Evolutionary conservation across 2,888 invertebrate genomes (phyloP).

Genomic region (Drosophila infuscata): DNA sequence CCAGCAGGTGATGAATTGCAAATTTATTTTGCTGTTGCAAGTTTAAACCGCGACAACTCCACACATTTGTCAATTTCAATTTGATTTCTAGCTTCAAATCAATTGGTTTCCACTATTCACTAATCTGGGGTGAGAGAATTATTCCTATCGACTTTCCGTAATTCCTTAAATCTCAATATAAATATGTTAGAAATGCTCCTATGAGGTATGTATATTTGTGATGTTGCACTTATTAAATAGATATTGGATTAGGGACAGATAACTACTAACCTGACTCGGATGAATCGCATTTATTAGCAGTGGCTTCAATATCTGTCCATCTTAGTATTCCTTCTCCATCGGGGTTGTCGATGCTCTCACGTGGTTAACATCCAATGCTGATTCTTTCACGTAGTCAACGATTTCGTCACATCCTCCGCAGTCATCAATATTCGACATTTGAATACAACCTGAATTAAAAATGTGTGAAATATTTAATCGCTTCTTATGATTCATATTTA

Average conservation of each 20-base stretch:
- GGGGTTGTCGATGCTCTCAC: neutral
- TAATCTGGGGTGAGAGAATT: neutral
- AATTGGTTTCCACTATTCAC: neutral
- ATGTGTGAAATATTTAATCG: neutral
- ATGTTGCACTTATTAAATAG: neutral
- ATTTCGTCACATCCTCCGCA: neutral
- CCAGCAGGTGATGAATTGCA: slow-evolving; percentile 35
- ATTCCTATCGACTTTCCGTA: too few relatives aligned
- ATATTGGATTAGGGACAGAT: neutral
- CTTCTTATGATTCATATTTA: neutral
- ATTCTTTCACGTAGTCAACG: neutral
- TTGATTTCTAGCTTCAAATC: slow-evolving; percentile 12
- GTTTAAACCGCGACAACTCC: slow-evolving; percentile 22
- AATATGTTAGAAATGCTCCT: neutral
- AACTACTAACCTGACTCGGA: neutral
- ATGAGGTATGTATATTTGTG: neutral
- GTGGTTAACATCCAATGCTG: neutral
- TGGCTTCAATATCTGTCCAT: neutral
- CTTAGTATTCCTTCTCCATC: neutral
- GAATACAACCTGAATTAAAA: neutral
- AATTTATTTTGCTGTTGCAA: slow-evolving; percentile 25
- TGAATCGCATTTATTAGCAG: too few relatives aligned
- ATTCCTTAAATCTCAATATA: neutral
- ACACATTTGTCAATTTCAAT: slow-evolving; percentile 26
- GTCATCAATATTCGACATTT: neutral